A percentile compares a stretch with the other conserved stretches of the same genome.
phyloP scores from a whole-genome alignment of 2,888 invertebrate species.

The Rhaphigaster nebulosa region DNA sequence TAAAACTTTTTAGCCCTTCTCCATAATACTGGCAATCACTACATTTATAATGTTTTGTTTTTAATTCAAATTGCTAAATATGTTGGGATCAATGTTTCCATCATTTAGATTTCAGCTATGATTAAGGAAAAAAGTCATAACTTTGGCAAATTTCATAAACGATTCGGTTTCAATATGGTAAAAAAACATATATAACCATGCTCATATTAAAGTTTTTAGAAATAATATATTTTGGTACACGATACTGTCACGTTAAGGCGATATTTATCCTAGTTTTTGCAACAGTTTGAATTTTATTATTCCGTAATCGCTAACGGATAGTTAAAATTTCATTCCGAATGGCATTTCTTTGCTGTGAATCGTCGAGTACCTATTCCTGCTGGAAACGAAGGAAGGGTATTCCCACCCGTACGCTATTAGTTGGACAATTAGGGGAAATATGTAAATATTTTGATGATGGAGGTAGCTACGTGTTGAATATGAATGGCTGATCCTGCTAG shows the following conservation, averaged over 20 bases:
- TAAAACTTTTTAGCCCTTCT: neutral
- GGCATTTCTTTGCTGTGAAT: neutral
- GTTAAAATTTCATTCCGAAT: neutral
- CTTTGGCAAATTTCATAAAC: too few species aligned
- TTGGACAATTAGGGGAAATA: constrained; percentile 32
- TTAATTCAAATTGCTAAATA: neutral
- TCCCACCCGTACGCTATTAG: neutral
- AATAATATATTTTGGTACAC: too few species aligned
- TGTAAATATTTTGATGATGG: constrained; percentile 45
- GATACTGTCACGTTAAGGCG: too few species aligned
- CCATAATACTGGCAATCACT: neutral
- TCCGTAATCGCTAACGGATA: neutral
- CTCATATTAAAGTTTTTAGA: too few species aligned
- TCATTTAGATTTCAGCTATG: too few species aligned
- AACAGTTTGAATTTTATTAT: neutral
- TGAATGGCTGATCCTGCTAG: constrained; percentile 8
- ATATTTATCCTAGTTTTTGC: neutral
- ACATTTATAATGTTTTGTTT: neutral
- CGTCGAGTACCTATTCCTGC: neutral
- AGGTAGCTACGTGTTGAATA: constrained; percentile 27
- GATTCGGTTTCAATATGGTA: too few species aligned
- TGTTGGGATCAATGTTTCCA: neutral
- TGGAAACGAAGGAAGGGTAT: neutral
- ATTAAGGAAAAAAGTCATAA: too few species aligned
- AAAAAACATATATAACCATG: too few species aligned